phyloP scores from a whole-genome alignment of 2,888 invertebrate genomes.

The Diadegma fenestrale region DNA sequence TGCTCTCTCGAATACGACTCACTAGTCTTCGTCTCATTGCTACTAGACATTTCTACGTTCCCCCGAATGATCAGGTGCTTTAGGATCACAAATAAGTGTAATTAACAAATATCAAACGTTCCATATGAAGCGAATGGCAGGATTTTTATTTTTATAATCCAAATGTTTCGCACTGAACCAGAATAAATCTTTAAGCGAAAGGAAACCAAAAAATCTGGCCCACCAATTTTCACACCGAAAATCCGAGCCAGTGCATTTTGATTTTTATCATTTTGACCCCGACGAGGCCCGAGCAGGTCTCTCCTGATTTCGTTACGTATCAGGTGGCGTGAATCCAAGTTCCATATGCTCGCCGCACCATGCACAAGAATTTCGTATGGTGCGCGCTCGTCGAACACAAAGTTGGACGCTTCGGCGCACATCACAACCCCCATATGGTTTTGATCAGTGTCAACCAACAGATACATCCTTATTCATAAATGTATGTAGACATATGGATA shows the following conservation, averaged over 20 bases:
- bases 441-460: conserved; percentile 55
- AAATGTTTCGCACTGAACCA: background rate
- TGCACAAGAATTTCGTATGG: conserved; percentile 6
- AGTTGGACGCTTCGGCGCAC: conserved; percentile 43
- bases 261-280: conserved; percentile 8
- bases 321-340: conserved; percentile 58
- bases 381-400: conserved; percentile 24
- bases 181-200: background rate
- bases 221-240: background rate
- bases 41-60: conserved; percentile 3
- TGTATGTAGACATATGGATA: background rate
- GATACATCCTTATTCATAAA: conserved; percentile 9
- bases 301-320: conserved; percentile 19
- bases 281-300: background rate
- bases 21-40: conserved; percentile 2
- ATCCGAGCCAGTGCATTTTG: background rate
- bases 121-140: background rate
- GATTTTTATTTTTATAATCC: background rate
- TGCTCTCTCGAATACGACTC: conserved; percentile 8
- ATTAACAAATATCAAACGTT: background rate
- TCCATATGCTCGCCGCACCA: conserved; percentile 29
- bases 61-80: conserved; percentile 48
- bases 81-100: background rate
- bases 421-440: conserved; percentile 68
- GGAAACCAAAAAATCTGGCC: background rate